phyloP scores from a whole-genome alignment of 2,113 vertebrate species.

The Oxyura jamaicensis region DNA sequence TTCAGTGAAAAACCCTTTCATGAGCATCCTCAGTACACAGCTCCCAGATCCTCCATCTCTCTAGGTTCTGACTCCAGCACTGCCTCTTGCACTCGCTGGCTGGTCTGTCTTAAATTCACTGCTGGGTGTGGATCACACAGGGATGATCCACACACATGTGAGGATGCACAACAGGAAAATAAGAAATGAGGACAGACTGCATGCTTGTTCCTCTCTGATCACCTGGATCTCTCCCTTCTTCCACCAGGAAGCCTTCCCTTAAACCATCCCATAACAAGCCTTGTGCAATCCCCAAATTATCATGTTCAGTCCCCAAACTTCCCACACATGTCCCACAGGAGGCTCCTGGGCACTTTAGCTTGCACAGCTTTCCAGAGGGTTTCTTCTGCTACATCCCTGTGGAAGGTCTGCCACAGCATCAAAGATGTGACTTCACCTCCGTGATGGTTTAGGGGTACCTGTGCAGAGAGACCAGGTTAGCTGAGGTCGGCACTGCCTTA shows the following conservation, averaged over 20 bases:
- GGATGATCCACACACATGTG: too few species aligned
- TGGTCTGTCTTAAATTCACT: background rate
- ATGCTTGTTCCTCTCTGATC: background rate
- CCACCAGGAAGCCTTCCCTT: background rate
- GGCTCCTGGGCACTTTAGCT: background rate
- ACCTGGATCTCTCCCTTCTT: background rate
- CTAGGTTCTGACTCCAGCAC: background rate
- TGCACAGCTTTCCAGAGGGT: background rate
- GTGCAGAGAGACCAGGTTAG: background rate
- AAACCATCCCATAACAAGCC: background rate
- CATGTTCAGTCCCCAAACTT: background rate
- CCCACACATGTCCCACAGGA: too few species aligned
- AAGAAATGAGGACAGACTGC: background rate
- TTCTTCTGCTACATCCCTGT: background rate
- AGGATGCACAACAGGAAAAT: background rate
- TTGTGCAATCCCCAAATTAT: background rate
- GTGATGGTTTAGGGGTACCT: background rate
- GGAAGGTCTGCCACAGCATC: rapidly evolving
- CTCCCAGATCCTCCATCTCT: background rate
- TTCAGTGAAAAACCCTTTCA: background rate
- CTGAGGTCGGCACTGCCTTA: rapidly evolving
- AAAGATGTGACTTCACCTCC: background rate
- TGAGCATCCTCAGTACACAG: background rate
- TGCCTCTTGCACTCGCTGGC: background rate
- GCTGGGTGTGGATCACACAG: background rate